Base-by-base conservation (phyloP, 1,140 invertebrate species). In the Drosophila arizonae region DNA sequence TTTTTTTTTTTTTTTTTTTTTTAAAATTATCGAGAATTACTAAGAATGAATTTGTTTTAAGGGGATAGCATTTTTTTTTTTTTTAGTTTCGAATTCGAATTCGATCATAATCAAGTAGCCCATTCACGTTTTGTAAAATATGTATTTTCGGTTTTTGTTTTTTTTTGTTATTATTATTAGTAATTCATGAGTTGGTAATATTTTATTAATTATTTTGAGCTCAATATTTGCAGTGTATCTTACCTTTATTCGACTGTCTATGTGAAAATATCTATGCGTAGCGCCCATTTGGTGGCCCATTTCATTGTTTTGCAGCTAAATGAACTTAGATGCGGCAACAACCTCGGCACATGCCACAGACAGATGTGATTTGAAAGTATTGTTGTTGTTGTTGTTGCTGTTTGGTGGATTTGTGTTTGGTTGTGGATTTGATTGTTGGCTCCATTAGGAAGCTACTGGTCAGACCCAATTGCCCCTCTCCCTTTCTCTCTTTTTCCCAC, bases 371-470 rank as follows among this genome's bases (percentile, higher is more conserved):
- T 67, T 68, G 68, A 28, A 79, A 71, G 51, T 68, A 56, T 43
- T 64, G 36, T 13, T 52, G 28, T 55, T 6, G 55, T 54, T 81
- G 36, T 17, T 77, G 43, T 36, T 39, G 21, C 61, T 45, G 50
- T 24, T 56, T 65, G 52, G 30, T 65, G 52, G 30, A 15, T 43
- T 30, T 30, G 63, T 60, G 43, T 52, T 57, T 55, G 41, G 50
- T 63, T 63, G 41, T 17, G 28, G 52, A 43, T 50, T 72, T 54
- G 64, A 54, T 60, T 60, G 55, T 48, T 48, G 21, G 52, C 60
- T 60, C 63, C 64, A 74, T 77, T 70, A 73, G 61, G 46, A 57
- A 55, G 43, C 77, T 52, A 52, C 64, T 76, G 51, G 54, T 51
- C 41, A 64, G 33, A 3, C 15, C 21, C 54, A 51, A 28, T 26